phyloP scores from a whole-genome alignment of 2,113 vertebrate species.

The Aegotheles bennettii region DNA sequence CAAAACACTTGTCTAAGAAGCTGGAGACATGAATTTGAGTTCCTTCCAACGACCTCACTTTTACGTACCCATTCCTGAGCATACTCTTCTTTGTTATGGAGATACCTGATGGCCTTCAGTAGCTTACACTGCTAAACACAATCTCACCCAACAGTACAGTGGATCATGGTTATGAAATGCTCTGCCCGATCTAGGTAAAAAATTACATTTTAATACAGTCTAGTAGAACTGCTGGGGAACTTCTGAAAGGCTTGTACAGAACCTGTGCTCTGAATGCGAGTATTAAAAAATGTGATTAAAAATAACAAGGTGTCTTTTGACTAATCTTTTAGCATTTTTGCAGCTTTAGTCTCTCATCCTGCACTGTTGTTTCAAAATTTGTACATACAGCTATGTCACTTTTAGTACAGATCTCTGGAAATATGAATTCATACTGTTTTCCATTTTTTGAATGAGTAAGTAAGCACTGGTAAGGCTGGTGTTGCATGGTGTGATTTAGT shows the following conservation, averaged over 20 bases:
- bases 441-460: slow-evolving; percentile 35
- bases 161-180: slow-evolving; percentile 71
- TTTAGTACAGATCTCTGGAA: neutral
- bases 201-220: neutral
- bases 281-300: neutral
- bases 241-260: neutral
- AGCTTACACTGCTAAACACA: neutral
- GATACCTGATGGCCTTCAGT: slow-evolving; percentile 9
- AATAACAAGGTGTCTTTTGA: neutral
- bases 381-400: neutral
- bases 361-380: neutral
- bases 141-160: neutral
- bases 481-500: slow-evolving; percentile 69
- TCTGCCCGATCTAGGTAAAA: slow-evolving; percentile 23
- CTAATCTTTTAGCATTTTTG: slow-evolving; percentile 3
- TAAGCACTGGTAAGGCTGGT: slow-evolving; percentile 59
- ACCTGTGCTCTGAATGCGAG: neutral
- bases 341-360: neutral
- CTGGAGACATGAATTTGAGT: neutral
- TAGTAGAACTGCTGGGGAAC: neutral
- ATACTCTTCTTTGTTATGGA: neutral
- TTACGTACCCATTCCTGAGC: neutral
- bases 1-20: slow-evolving; percentile 13
- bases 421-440: slow-evolving; percentile 3
- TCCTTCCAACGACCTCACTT: neutral